phyloP scores from a whole-genome alignment of 1,140 invertebrate genomes.

The Magallana ariakensis region DNA sequence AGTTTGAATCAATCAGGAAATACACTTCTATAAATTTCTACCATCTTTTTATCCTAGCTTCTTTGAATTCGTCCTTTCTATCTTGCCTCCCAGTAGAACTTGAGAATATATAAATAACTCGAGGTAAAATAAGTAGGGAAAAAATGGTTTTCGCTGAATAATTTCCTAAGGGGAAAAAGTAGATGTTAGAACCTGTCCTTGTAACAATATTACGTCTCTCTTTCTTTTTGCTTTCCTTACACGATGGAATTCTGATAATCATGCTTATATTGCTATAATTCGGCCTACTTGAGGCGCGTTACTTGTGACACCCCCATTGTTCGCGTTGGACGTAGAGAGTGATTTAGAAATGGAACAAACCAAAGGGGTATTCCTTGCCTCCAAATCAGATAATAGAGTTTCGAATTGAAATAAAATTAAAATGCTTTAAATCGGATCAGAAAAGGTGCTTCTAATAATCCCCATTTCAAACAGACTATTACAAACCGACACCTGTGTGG shows the following conservation, averaged over 20 bases:
- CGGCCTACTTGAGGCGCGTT: not conserved
- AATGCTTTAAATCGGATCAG: constrained; percentile 33
- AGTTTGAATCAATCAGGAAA: constrained; percentile 22
- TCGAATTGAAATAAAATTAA: constrained; percentile 30
- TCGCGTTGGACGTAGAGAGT: constrained; percentile 10
- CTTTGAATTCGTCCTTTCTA: not conserved
- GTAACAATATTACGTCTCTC: constrained; percentile 5
- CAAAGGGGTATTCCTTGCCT: not conserved
- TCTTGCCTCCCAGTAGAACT: no score
- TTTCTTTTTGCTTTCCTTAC: not conserved
- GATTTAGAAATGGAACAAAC: constrained; percentile 35
- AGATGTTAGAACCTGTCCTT: constrained; percentile 14
- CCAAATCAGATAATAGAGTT: constrained; percentile 29
- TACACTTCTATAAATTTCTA: not conserved
- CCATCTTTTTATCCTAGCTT: not conserved
- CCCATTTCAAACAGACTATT: constrained; percentile 21
- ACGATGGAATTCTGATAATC: constrained; percentile 9
- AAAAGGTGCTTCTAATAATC: constrained; percentile 12
- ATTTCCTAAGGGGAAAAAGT: not conserved
- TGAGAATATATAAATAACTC: no score
- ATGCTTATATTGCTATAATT: constrained; percentile 18
- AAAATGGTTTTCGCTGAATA: not conserved
- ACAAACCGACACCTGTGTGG: not conserved
- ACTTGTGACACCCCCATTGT: constrained; percentile 1
- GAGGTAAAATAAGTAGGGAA: not conserved